A percentile compares a stretch with the other conserved stretches of the same genome.
Evolutionary conservation across 2,113 vertebrate species (phyloP).

Genomic region (Oreochromis spilurus): DNA sequence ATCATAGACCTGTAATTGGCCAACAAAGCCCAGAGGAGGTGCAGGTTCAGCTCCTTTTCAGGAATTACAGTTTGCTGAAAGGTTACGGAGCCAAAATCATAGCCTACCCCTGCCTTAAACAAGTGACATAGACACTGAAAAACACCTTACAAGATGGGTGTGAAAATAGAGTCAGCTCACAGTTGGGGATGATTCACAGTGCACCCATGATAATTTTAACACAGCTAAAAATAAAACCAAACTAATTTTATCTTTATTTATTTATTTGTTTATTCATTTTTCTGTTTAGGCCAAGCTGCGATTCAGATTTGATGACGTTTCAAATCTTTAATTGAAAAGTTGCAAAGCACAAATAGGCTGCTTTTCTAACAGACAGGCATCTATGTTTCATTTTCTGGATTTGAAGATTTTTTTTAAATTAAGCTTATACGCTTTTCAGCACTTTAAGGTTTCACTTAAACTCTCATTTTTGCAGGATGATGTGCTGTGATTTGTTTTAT

Average conservation of each 20-base stretch:
- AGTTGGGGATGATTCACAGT: neutral
- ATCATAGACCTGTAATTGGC: neutral
- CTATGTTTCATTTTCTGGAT: neutral
- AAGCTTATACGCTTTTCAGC: neutral
- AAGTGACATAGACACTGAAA: neutral
- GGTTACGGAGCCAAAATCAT: neutral
- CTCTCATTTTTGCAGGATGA: neutral
- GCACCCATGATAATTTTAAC: neutral
- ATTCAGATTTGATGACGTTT: neutral
- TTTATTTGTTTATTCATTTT: neutral
- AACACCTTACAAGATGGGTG: neutral
- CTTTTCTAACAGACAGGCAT: neutral
- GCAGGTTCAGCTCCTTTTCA: neutral
- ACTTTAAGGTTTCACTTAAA: neutral
- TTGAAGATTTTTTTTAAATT: rapidly evolving
- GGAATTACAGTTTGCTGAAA: neutral
- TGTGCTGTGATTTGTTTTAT: neutral
- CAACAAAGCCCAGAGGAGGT: neutral
- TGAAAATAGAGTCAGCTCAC: neutral
- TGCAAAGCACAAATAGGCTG: neutral
- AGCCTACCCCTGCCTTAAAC: neutral
- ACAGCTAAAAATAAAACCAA: neutral
- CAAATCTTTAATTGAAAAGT: neutral
- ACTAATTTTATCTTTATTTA: neutral
- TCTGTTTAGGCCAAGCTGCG: neutral